Percentiles rank a stretch among this genome's conserved stretches.
Conservation (phyloP, 2,797 vertebrate genomes). For the Chrosomus eos region DNA sequence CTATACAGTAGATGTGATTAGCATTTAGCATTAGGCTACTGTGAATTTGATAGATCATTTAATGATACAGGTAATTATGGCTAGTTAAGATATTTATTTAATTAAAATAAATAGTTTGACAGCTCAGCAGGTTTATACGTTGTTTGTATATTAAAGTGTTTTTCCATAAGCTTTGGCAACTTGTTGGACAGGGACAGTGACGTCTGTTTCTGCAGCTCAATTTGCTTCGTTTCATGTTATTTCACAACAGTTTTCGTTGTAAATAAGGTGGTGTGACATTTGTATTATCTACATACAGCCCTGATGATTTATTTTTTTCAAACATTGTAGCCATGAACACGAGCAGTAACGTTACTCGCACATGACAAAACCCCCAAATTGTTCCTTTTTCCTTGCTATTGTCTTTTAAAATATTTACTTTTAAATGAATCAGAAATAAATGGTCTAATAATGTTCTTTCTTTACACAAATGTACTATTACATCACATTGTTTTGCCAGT, state of each 20-base stretch:
- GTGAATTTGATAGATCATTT: not conserved
- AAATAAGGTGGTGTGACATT: not conserved
- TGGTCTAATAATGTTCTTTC: too few relatives aligned
- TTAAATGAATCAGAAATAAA: not conserved
- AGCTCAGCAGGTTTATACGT: not conserved
- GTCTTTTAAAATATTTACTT: not conserved
- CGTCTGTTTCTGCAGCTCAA: not conserved
- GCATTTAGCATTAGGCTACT: constrained; percentile 13
- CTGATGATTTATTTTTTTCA: not conserved
- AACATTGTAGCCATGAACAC: not conserved
- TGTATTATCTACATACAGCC: not conserved
- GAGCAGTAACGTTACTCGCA: not conserved
- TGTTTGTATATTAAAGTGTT: not conserved
- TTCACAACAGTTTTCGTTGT: not conserved
- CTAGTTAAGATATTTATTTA: not conserved
- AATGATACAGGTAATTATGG: not conserved
- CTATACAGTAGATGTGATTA: constrained; percentile 5
- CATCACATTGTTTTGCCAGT: not conserved
- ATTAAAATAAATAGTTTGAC: not conserved
- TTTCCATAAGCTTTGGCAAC: not conserved
- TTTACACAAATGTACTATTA: not conserved
- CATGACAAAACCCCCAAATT: not conserved
- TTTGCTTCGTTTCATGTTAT: not conserved
- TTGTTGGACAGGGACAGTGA: not conserved
- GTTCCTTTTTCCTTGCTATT: too few relatives aligned